phyloP scores from a whole-genome alignment of 2,113 vertebrate genomes.

The Eidolon helvum region DNA sequence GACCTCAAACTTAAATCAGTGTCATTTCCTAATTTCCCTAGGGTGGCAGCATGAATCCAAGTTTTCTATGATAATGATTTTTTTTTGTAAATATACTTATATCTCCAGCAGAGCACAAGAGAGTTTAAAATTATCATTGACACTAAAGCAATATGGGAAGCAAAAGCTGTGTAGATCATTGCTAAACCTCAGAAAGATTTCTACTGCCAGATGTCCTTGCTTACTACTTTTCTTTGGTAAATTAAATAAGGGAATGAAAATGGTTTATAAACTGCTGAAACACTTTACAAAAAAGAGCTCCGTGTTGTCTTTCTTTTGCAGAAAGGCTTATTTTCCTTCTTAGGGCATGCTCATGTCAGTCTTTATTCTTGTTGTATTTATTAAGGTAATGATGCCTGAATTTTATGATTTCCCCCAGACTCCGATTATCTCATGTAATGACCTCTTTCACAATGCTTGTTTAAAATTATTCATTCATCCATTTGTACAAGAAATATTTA shows the following conservation, averaged over 20 bases:
- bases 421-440: not conserved
- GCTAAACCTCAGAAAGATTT: conserved; percentile 21
- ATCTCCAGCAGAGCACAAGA: not conserved
- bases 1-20: conserved; percentile 20
- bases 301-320: not conserved
- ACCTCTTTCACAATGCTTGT: not conserved
- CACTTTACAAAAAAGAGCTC: not conserved
- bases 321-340: not conserved
- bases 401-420: not conserved
- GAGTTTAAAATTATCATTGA: not conserved
- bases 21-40: not conserved
- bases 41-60: not conserved
- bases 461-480: not conserved
- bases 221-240: not conserved
- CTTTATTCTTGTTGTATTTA: not conserved
- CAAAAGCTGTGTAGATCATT: not conserved
- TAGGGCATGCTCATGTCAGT: not conserved
- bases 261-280: not conserved
- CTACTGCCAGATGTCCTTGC: not conserved
- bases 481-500: not conserved
- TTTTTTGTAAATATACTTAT: not conserved
- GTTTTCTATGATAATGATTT: not conserved
- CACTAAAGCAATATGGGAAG: not conserved
- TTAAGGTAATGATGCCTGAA: not conserved
- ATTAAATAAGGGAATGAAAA: conserved; percentile 42